A percentile compares a stretch with the other conserved stretches of the same genome.
These are phyloP conservation scores for Sitta carolinensis DNA, from an alignment of 2,797 vertebrate species.

Conservation along the genomic window DNA sequence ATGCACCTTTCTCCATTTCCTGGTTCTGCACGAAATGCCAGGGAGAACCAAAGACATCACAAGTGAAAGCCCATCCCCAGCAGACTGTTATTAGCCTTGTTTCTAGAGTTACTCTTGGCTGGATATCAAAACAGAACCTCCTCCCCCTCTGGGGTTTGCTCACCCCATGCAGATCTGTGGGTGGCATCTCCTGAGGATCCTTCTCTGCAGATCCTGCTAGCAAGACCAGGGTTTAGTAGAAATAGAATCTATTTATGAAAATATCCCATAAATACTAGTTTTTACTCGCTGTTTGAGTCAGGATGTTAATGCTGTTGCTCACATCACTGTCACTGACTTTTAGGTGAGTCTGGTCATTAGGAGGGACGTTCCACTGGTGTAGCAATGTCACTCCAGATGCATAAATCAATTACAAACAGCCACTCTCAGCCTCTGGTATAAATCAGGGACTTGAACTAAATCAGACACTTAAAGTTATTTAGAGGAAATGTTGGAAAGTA, in stretches of 20 bases:
- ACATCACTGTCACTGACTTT: neutral
- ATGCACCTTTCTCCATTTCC: conserved; percentile 38
- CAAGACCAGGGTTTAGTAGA: neutral
- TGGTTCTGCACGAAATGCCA: conserved; percentile 24
- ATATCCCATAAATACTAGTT: accelerated
- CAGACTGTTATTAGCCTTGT: conserved; percentile 39
- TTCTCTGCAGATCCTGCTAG: neutral
- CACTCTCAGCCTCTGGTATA: neutral
- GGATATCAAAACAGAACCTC: conserved; percentile 50
- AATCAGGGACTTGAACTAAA: neutral
- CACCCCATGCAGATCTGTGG: conserved; percentile 41
- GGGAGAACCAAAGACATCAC: conserved; percentile 51
- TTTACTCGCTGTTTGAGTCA: neutral
- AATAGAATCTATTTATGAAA: neutral
- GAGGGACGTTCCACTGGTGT: neutral
- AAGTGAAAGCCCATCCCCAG: conserved; percentile 59
- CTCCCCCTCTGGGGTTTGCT: conserved; percentile 51
- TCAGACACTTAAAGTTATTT: neutral
- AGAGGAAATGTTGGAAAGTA: neutral
- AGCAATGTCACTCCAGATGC: neutral
- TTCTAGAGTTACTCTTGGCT: conserved; percentile 48
- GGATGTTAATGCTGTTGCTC: neutral
- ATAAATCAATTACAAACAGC: neutral
- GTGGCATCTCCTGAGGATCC: conserved; percentile 35
- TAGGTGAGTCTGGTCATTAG: neutral